Evolutionary conservation across 2,888 invertebrate species (phyloP).

Genomic region (Scaptomyza polygonia): DNA sequence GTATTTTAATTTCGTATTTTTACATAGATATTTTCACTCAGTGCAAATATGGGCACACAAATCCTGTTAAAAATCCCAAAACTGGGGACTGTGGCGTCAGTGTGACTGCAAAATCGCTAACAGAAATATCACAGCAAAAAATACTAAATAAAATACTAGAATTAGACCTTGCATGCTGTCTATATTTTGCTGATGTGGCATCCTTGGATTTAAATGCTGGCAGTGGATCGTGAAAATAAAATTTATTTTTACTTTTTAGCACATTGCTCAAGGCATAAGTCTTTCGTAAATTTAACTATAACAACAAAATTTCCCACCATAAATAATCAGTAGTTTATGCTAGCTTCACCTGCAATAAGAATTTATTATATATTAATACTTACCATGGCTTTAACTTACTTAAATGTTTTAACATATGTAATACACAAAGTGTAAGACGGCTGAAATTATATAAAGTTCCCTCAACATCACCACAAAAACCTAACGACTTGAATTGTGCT

Average conservation of each 20-base stretch:
- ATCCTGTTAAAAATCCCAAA: conserved; percentile 38
- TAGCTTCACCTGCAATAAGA: not conserved
- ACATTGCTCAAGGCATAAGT: not conserved
- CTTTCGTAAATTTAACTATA: too few species aligned
- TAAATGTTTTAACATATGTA: not conserved
- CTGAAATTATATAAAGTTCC: conserved; percentile 24
- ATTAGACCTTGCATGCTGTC: too few species aligned
- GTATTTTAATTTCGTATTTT: conserved; percentile 60
- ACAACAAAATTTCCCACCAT: too few species aligned
- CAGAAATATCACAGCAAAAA: conserved; percentile 12
- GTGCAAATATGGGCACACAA: conserved; percentile 49
- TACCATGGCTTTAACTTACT: not conserved
- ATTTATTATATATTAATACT: not conserved
- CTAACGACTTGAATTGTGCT: conserved; percentile 74
- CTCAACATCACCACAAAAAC: conserved; percentile 26
- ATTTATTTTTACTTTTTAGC: not conserved
- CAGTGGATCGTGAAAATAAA: not conserved
- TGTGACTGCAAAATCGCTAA: conserved; percentile 12
- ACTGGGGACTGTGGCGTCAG: conserved; percentile 31
- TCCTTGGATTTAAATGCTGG: conserved; percentile 14
- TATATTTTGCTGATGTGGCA: conserved; percentile 29
- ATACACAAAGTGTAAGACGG: not conserved
- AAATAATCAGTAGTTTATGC: not conserved
- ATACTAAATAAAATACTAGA: conserved; percentile 43
- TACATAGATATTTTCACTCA: conserved; percentile 56